Evolutionary conservation across 2,113 vertebrate species (phyloP), one percentile per base, ranked within the genome.

Genomic region (Equus quagga): DNA sequence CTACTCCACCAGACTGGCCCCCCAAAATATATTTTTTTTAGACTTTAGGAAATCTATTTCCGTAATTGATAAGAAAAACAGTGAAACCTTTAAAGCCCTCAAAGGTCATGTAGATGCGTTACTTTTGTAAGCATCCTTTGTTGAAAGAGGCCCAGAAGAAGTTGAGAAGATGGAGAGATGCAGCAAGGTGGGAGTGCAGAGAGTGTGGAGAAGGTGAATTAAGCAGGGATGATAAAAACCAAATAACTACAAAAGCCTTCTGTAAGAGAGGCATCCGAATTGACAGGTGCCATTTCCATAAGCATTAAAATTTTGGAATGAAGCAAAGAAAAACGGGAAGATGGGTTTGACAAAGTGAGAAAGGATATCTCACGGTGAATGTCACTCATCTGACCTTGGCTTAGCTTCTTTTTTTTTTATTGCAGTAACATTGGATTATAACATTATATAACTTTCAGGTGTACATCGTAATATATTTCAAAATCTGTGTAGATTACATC

Each of bases 41-140:
- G 2, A 79, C 13, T 72, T 83, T 79, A 89, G 92, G 54, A 65
- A 89, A 51, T 88, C 33, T 41, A 89, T 92, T 97, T 89, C n/a
- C 28, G 86, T 94, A 85, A 65, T 41, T 92, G n/a, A 28, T 73
- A 82, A 95, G 21, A 46, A 76, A 89, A 67, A 69, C 49, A 70
- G 19, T 26, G 23, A 87, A 72, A 49, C 10, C 28, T 54, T 95
- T 56, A 64, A 92, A 67, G n/a, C 9, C 14, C 15, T 58, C 54
- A 54, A 84, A 95, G 31, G 1, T 8, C 26, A 33, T 8, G 9
- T 5, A 60, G 64, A 83, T 28, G 26, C 24, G 36, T 88, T 46
- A 69, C 12, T 90, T 88, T 33, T 73, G 18, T 49, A 75, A 76
- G 9, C 4, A 82, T 79, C 33, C 8, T 70, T 75, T 92, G 17